phyloP scores from a whole-genome alignment of 2,113 vertebrate species.

The Urocynchramus pylzowi region DNA sequence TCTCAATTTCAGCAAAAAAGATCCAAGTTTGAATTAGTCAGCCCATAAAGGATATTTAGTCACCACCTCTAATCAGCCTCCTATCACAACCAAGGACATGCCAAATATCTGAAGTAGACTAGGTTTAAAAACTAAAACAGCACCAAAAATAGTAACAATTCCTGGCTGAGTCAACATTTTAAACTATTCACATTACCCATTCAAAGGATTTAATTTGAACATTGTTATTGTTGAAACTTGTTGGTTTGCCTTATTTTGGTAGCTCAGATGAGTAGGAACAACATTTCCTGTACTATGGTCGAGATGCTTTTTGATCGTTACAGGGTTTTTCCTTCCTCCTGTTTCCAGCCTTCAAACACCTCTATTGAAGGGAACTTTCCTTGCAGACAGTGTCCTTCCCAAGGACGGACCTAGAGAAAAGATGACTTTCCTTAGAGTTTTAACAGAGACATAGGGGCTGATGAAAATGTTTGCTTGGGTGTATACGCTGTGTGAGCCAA shows the following conservation, averaged over 20 bases:
- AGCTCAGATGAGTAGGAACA: not conserved
- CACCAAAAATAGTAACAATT: constrained; percentile 37
- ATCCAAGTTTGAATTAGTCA: not conserved
- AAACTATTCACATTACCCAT: not conserved
- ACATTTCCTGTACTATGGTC: not conserved
- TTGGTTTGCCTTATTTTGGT: not conserved
- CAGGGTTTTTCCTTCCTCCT: constrained; percentile 14
- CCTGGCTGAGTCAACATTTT: constrained; percentile 31
- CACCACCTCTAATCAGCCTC: not conserved
- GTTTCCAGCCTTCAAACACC: not conserved
- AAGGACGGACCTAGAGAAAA: not conserved
- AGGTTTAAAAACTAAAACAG: not conserved
- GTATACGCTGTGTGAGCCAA: not conserved
- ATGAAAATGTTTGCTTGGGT: not conserved
- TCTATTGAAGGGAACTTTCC: not conserved
- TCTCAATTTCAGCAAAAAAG: not conserved
- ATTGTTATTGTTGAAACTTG: constrained; percentile 24
- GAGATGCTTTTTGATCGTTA: not conserved
- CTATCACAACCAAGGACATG: not conserved
- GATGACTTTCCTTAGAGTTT: not conserved
- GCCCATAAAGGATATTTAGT: not conserved
- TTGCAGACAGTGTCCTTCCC: not conserved
- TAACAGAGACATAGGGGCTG: not conserved
- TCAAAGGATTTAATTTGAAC: constrained; percentile 12
- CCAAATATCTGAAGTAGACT: not conserved